Evolutionary conservation across 1,140 invertebrate species (phyloP).

Genomic region (Tenebrio molitor): DNA sequence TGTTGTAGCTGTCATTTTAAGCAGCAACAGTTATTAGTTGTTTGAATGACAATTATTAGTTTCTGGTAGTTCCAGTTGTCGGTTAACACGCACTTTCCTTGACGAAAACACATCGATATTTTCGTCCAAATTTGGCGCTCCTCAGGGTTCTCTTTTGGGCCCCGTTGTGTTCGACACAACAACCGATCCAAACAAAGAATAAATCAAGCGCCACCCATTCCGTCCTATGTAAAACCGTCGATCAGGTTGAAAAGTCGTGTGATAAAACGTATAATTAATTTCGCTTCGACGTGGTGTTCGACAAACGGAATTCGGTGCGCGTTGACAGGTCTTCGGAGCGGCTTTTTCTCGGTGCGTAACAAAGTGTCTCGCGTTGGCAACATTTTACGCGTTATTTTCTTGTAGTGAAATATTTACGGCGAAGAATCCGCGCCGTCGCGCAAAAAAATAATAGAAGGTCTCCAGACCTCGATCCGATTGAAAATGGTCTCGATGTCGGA

Average conservation of each 20-base stretch:
- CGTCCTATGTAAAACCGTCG: background rate
- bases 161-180: too few relatives aligned
- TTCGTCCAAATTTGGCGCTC: too few relatives aligned
- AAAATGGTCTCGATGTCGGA: background rate
- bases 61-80: too few relatives aligned
- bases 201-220: background rate
- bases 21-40: too few relatives aligned
- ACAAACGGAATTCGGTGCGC: slow-evolving; percentile 1
- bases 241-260: background rate
- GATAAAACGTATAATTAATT: slow-evolving; percentile 1
- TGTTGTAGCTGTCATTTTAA: too few relatives aligned
- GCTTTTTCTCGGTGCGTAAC: background rate
- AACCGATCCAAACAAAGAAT: background rate
- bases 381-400: slow-evolving; percentile 7
- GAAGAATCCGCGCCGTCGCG: slow-evolving; percentile 5
- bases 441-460: slow-evolving; percentile 15
- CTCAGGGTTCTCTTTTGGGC: too few relatives aligned
- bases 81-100: too few relatives aligned
- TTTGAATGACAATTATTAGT: too few relatives aligned
- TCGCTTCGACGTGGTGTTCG: background rate
- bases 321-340: background rate
- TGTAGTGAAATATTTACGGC: slow-evolving; percentile 12
- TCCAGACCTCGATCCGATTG: background rate
- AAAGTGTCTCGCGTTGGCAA: background rate
- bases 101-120: too few relatives aligned